phyloP scores from a whole-genome alignment of 2,888 invertebrate genomes.

The Ellobium chinense region DNA sequence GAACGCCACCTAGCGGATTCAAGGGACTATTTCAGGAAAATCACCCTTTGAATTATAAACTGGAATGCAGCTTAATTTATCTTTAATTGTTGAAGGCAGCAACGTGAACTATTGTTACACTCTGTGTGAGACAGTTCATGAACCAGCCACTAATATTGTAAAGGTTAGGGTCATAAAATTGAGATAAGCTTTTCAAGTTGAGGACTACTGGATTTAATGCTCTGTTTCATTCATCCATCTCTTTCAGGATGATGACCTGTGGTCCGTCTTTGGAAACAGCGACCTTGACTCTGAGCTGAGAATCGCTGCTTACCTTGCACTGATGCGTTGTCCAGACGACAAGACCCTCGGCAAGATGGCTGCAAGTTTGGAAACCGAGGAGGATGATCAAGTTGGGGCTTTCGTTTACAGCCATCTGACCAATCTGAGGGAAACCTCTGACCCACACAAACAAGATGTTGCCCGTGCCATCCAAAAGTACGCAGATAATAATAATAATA shows the following conservation, averaged over 20 bases:
- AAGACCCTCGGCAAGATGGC: conserved; percentile 88
- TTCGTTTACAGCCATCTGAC: conserved; percentile 96
- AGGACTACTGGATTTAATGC: no score
- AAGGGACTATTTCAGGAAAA: no score
- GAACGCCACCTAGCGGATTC: no score
- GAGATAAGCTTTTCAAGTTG: no score
- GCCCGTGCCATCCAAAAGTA: conserved; percentile 13
- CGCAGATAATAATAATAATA: neutral
- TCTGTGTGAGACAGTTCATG: no score
- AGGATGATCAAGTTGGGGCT: conserved; percentile 88
- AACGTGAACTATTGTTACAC: no score
- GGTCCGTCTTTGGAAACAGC: conserved; percentile 92
- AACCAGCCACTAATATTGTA: neutral
- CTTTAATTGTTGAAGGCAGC: no score
- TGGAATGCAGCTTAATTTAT: no score
- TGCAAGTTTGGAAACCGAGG: conserved; percentile 55
- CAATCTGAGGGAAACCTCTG: conserved; percentile 90
- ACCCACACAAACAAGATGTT: conserved; percentile 90
- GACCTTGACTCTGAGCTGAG: conserved; percentile 81
- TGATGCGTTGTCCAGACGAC: conserved; percentile 82
- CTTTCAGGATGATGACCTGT: conserved; percentile 94
- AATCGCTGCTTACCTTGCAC: conserved; percentile 37
- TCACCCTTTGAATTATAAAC: no score
- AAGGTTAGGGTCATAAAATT: no score
- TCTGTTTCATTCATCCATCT: no score